Evolutionary conservation across 2,797 vertebrate species (phyloP), one percentile per base, ranked within the genome.

Genomic region (Podargus strigoides): DNA sequence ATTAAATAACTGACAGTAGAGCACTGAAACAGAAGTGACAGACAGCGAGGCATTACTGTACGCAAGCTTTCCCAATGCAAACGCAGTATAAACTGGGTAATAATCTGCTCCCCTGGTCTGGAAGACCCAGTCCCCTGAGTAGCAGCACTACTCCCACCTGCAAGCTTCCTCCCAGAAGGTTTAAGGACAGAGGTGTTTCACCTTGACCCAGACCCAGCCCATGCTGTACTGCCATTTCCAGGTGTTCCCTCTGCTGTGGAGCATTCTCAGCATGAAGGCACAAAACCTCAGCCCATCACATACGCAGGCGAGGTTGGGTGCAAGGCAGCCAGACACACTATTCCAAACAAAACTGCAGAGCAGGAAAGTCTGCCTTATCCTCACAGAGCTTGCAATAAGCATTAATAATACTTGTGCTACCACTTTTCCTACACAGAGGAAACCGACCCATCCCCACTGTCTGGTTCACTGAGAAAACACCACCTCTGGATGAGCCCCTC

Each of bases 61-160:
- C 42, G 32, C 18, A 34, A 56, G 82, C 8, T 87, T 60, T n/a
- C 74, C 64, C 58, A n/a, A 20, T 1, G 24, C 19, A 74, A 39
- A 84, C 0, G 0, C n/a, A 56, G 32, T 3, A 27, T 0, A 27
- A 39, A 30, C 21, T 37, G 44, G 32, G 36, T 12, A 56, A 27
- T 7, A 10, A 70, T 19, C 79, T 46, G 19, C 49, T 79, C n/a
- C 39, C 26, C 34, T 22, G 26, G 23, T 12, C 62, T 58, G 55
- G 27, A 83, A 79, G 80, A 79, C 23, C 10, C 36, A 68, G 30
- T 12, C 30, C 55, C 22, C 14, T 30, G 77, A 75, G 22, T 67
- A 82, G 41, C 78, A 75, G 19, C 27, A 36, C 62, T 26, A 18
- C 23, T 39, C 13, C 44, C 22, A 60, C 22, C 77, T 66, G 20